Evolutionary conservation across 2,797 vertebrate genomes (phyloP).

Genomic region (Iguana delicatissima): DNA sequence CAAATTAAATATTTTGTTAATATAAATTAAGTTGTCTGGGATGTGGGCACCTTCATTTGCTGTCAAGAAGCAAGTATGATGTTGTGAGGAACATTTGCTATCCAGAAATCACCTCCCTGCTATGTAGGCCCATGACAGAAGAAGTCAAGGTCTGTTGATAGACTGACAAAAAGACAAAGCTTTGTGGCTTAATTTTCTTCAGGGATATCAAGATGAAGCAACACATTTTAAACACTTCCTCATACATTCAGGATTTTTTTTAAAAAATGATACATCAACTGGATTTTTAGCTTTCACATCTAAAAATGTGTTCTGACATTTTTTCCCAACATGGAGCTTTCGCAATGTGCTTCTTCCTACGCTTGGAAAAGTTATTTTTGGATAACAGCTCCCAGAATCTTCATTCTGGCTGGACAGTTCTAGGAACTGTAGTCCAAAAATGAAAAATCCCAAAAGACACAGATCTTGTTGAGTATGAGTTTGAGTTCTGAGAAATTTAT

Average conservation of each 20-base stretch:
- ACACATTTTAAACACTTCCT: background rate
- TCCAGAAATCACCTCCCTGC: background rate
- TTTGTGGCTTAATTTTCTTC: background rate
- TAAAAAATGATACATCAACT: background rate
- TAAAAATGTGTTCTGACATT: background rate
- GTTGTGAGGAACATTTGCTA: background rate
- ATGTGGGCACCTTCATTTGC: background rate
- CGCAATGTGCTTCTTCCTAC: background rate
- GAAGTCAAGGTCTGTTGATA: background rate
- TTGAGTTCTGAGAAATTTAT: too few species aligned
- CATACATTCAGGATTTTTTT: background rate
- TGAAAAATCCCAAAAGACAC: background rate
- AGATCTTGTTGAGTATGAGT: background rate
- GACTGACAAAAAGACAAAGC: background rate
- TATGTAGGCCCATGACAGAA: too few species aligned
- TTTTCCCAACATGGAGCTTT: background rate
- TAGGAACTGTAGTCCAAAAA: too few species aligned
- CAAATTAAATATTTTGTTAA: too few species aligned
- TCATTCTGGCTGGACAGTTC: too few species aligned
- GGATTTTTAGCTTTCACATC: background rate
- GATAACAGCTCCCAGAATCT: too few species aligned
- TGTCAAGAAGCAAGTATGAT: too few species aligned
- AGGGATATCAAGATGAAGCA: background rate
- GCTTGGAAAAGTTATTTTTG: too few species aligned
- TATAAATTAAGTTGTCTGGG: background rate